phyloP scores from a whole-genome alignment of 2,797 vertebrate species.

The Allobates femoralis region DNA sequence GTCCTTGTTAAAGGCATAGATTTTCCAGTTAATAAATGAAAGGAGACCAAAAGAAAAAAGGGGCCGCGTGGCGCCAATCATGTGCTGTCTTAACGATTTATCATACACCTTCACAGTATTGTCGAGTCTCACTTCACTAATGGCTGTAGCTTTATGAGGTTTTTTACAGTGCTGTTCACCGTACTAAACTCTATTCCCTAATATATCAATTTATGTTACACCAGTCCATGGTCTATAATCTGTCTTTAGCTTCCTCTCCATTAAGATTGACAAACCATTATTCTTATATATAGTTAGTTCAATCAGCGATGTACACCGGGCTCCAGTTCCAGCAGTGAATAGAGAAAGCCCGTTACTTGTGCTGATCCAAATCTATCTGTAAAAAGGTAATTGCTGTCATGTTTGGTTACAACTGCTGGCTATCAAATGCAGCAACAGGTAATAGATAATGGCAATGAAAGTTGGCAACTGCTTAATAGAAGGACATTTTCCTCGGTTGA shows the following conservation, averaged over 20 bases:
- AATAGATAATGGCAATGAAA: slow-evolving; percentile 31
- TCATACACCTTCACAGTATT: slow-evolving; percentile 7
- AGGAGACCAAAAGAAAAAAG: neutral
- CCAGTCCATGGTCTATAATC: slow-evolving; percentile 41
- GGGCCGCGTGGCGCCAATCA: neutral
- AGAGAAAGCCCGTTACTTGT: slow-evolving; percentile 31
- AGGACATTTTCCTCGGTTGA: neutral
- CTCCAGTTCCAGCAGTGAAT: slow-evolving; percentile 17
- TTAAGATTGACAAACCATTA: slow-evolving; percentile 55
- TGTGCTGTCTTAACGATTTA: slow-evolving; percentile 2
- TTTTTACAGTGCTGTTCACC: slow-evolving; percentile 33
- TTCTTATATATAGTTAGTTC: slow-evolving; percentile 38
- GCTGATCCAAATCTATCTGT: slow-evolving; percentile 47
- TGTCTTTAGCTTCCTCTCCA: slow-evolving; percentile 52
- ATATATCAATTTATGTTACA: slow-evolving; percentile 51
- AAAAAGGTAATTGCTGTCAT: slow-evolving; percentile 48
- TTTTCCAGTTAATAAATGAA: neutral
- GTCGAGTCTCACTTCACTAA: neutral
- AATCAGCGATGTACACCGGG: slow-evolving; percentile 8
- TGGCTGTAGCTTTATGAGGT: slow-evolving; percentile 2
- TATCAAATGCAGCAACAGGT: neutral
- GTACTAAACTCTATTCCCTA: slow-evolving; percentile 19
- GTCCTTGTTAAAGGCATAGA: neutral
- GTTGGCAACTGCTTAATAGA: slow-evolving; percentile 27
- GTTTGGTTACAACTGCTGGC: slow-evolving; percentile 19